A percentile compares a stretch with the other conserved stretches of the same genome.
These are phyloP conservation scores for Neodon shergylaensis DNA, from an alignment of 2,113 vertebrate genomes.

Conservation along the genomic window DNA sequence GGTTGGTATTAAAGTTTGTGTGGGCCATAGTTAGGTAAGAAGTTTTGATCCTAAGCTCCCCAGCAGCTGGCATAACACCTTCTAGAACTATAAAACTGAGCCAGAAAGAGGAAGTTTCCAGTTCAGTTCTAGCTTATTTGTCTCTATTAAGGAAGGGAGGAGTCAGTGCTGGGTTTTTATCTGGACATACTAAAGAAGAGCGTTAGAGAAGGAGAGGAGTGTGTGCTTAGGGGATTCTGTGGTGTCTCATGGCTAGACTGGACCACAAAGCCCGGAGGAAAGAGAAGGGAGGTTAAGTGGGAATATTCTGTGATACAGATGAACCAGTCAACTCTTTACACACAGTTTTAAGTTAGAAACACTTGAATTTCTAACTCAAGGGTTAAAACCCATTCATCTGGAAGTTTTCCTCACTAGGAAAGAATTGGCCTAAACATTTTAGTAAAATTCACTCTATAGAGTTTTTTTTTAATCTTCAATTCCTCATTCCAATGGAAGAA, in stretches of 20 bases:
- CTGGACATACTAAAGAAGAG: neutral
- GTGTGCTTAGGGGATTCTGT: neutral
- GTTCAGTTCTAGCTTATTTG: neutral
- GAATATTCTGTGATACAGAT: slow-evolving; percentile 27
- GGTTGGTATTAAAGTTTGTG: neutral
- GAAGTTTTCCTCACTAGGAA: slow-evolving; percentile 45
- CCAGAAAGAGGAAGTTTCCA: neutral
- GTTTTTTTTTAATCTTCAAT: slow-evolving; percentile 54
- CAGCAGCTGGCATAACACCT: neutral
- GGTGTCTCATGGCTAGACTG: neutral
- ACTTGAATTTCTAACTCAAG: slow-evolving; percentile 50
- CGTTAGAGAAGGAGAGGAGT: neutral
- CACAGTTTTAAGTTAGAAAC: slow-evolving; percentile 27
- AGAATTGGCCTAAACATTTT: slow-evolving; percentile 44
- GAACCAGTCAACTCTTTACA: slow-evolving; percentile 3
- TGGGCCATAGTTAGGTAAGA: neutral
- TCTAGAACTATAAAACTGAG: neutral
- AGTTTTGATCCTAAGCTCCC: neutral
- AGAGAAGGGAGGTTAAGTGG: neutral
- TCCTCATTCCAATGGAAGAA: slow-evolving; percentile 68
- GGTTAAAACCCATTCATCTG: slow-evolving; percentile 63
- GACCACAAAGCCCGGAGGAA: neutral
- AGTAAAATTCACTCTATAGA: slow-evolving; percentile 42
- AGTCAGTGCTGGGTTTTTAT: neutral
- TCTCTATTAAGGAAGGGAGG: slow-evolving; percentile 14